Evolutionary conservation across 1,140 invertebrate genomes (phyloP), one percentile per base, ranked within the genome.

Genomic region (Leptopilina boulardi): DNA sequence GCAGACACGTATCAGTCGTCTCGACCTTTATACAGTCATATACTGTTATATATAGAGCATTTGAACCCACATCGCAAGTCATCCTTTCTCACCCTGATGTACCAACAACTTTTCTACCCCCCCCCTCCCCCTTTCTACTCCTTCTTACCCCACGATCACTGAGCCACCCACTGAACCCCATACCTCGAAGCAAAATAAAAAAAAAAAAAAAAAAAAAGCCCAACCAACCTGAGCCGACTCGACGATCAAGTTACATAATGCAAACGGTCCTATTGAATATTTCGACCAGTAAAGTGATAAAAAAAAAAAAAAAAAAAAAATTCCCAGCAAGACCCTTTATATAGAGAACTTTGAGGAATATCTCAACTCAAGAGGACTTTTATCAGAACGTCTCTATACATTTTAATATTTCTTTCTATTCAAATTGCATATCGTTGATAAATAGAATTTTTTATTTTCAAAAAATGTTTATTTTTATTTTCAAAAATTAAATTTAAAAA

Each of bases 261-360:
- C 86, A 87, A 83, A 82, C 83, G 78, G 83, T 78, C 82, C 80
- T 86, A 87, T 87, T 87, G 83, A 87, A 87, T 87, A 86, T 87
- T 85, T 86, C 81, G 79, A 78, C 56, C 73, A 44, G 81, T 80
- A 84, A 85, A 86, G 86, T 85, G 86, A 87, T 87, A 86, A 83
- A 84, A 82, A 85, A 85, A 86, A 18, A 83, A 84, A 81, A 84
- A 84, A 87, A 47, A 30, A 30, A 30, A 3, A 38, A 38, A 6
- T 38, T 85, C 82, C 84, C 81, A 81, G 78, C 75, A 80, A 82
- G 80, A 77, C 80, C 77, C 80, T 70, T n/a, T 74, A 74, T 76
- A 79, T 38, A 77, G 71, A 84, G 76, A 77, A 79, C 76, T 38
- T 38, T 75, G 77, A 54, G 72, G 82, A 86, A 85, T 83, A 82